Conservation (phyloP, 2,888 invertebrate genomes). For the Neelides folsomi region DNA sequence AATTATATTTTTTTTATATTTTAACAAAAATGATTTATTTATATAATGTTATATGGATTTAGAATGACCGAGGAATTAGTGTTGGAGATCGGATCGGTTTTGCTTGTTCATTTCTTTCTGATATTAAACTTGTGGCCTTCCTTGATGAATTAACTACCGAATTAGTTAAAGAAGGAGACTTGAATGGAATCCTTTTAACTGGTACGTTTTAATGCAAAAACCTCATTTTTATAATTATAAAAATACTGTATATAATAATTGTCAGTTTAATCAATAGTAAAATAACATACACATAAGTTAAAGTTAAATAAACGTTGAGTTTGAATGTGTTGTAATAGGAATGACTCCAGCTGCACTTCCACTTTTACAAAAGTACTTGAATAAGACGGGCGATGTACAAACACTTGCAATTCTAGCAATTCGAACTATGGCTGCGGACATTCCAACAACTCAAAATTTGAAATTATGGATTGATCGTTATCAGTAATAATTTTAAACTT, state of each 20-base stretch:
- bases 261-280: no score
- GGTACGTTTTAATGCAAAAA: conserved; percentile 40
- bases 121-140: conserved; percentile 63
- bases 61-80: conserved; percentile 71
- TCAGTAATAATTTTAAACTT: conserved; percentile 9
- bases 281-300: no score
- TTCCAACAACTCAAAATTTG: conserved; percentile 45
- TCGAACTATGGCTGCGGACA: conserved; percentile 58
- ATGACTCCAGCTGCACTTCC: conserved; percentile 60
- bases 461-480: conserved; percentile 41
- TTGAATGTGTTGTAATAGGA: conserved; percentile 40
- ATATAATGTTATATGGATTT: conserved; percentile 25
- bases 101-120: conserved; percentile 72
- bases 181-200: conserved; percentile 72
- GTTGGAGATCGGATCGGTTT: conserved; percentile 83
- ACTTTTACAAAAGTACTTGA: conserved; percentile 73
- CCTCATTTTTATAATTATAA: neutral
- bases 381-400: conserved; percentile 78
- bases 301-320: no score
- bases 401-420: conserved; percentile 70
- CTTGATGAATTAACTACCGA: conserved; percentile 55
- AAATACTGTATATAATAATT: no score
- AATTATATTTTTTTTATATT: neutral
- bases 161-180: conserved; percentile 60
- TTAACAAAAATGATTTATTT: conserved; percentile 2